Conservation (phyloP, 2,888 invertebrate species). For the Standfussiana lucernea region DNA sequence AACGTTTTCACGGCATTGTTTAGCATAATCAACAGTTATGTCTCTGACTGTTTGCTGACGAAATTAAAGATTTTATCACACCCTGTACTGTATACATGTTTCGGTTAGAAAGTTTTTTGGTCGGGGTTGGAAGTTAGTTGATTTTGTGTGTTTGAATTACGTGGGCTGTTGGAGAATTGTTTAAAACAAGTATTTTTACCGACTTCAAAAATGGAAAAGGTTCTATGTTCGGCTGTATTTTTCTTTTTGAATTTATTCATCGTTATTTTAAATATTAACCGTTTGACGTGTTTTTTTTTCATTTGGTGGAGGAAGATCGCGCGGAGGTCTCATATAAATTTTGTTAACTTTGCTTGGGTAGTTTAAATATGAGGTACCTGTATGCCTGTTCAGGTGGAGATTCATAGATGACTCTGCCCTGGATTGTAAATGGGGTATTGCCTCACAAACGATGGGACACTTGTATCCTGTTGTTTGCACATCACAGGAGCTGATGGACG, state of each 20-base stretch:
- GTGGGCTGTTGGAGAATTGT: background rate
- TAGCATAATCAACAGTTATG: constrained; percentile 75
- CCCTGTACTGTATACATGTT: constrained; percentile 30
- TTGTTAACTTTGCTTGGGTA: too few relatives aligned
- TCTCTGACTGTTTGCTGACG: constrained; percentile 69
- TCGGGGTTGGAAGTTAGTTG: background rate
- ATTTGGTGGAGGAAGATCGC: too few relatives aligned
- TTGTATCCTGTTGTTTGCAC: too few relatives aligned
- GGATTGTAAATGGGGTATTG: too few relatives aligned
- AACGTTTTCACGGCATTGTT: constrained; percentile 68
- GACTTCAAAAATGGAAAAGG: background rate
- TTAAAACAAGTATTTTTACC: background rate
- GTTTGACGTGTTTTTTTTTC: too few relatives aligned
- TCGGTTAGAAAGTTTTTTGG: constrained; percentile 26
- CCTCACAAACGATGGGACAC: too few relatives aligned
- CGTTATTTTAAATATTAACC: background rate
- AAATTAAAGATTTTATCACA: constrained; percentile 77
- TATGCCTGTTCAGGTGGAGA: too few relatives aligned
- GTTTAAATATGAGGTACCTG: too few relatives aligned
- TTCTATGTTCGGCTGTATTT: background rate
- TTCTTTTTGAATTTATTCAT: background rate
- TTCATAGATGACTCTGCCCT: too few relatives aligned
- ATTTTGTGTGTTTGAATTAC: background rate
- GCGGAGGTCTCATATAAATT: too few relatives aligned
- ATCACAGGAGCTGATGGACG: too few relatives aligned